phyloP scores from a whole-genome alignment of 2,113 vertebrate genomes.

The Nyctereutes procyonoides region DNA sequence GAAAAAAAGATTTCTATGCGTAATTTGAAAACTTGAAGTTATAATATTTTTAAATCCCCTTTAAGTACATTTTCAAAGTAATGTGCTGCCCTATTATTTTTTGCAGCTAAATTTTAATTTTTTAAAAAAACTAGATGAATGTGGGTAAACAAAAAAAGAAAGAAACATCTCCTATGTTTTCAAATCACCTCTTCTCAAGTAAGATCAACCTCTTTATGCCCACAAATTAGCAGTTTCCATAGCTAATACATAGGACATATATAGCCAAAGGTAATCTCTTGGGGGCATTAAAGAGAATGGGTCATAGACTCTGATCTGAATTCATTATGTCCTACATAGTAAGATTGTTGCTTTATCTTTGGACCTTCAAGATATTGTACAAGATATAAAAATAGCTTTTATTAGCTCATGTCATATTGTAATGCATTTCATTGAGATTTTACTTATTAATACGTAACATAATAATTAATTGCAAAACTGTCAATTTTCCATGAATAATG shows the following conservation, averaged over 20 bases:
- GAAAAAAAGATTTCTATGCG: background rate
- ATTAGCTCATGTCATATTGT: background rate
- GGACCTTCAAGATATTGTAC: background rate
- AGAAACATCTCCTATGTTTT: background rate
- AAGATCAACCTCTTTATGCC: background rate
- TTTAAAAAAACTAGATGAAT: background rate
- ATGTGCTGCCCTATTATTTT: background rate
- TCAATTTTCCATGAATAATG: background rate
- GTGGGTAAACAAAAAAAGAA: background rate
- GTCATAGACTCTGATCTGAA: background rate
- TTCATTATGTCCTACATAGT: background rate
- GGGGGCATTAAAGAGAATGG: background rate
- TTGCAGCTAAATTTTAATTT: background rate
- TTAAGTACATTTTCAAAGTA: background rate
- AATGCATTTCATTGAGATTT: background rate
- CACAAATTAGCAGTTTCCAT: background rate
- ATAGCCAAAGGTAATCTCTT: background rate
- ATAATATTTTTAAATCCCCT: background rate
- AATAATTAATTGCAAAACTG: background rate
- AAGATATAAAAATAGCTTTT: background rate
- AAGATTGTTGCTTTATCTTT: background rate
- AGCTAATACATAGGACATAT: background rate
- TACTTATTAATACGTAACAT: background rate
- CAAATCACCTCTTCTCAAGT: background rate
- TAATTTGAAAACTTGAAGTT: slow-evolving; percentile 12